phyloP scores from a whole-genome alignment of 2,888 invertebrate species.

The Meandrusa payeni region DNA sequence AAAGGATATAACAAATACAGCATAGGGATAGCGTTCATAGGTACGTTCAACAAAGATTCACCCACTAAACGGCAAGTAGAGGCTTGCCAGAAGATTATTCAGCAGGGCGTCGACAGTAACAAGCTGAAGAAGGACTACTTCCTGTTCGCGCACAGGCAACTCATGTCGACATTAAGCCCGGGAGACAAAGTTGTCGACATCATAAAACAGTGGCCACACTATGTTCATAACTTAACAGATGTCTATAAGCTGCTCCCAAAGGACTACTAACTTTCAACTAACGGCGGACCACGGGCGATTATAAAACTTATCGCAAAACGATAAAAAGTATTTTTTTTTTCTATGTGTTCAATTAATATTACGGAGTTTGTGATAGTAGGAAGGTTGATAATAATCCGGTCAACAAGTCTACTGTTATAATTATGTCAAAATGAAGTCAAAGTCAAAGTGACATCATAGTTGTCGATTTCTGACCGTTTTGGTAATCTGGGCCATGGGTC shows the following conservation, averaged over 20 bases:
- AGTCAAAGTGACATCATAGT: no score
- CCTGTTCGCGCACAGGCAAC: slow-evolving; percentile 84
- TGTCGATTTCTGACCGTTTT: no score
- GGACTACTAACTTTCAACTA: slow-evolving; percentile 30
- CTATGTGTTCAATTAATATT: slow-evolving; percentile 5
- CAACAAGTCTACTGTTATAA: no score
- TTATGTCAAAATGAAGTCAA: no score
- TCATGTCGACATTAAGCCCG: slow-evolving; percentile 84
- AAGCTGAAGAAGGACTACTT: slow-evolving; percentile 84
- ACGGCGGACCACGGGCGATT: not conserved
- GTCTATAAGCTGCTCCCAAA: slow-evolving; percentile 46
- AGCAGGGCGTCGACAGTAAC: slow-evolving; percentile 80
- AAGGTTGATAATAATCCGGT: no score
- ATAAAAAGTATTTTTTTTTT: not conserved
- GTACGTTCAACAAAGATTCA: slow-evolving; percentile 81
- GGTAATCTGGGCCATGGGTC: no score
- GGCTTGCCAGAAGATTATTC: slow-evolving; percentile 82
- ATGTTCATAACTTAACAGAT: slow-evolving; percentile 56
- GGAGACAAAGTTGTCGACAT: slow-evolving; percentile 83
- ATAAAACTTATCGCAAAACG: not conserved
- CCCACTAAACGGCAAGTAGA: slow-evolving; percentile 76
- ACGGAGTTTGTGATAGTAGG: no score
- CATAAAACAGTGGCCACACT: slow-evolving; percentile 86
- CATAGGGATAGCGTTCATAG: slow-evolving; percentile 87
- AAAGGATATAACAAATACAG: slow-evolving; percentile 83